Evolutionary conservation across 2,888 invertebrate species (phyloP).

Genomic region (Copidosoma aretas): DNA sequence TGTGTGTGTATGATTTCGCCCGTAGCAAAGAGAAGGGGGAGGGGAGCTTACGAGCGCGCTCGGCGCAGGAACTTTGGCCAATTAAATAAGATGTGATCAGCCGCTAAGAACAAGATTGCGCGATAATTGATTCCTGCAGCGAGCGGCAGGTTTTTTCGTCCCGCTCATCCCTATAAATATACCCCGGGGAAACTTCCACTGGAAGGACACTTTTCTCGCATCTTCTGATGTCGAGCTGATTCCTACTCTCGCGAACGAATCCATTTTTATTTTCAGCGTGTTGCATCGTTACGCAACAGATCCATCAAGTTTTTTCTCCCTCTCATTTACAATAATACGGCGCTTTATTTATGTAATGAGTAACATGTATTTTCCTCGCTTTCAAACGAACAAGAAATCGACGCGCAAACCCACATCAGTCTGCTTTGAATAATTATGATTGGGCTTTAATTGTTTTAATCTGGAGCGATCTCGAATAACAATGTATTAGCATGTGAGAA

Average conservation of each 20-base stretch:
- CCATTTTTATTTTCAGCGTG: too few species aligned
- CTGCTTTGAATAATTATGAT: not conserved
- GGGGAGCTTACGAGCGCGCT: not conserved
- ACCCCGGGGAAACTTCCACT: too few species aligned
- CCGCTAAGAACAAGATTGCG: not conserved
- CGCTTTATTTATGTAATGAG: not conserved
- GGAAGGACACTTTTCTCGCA: too few species aligned
- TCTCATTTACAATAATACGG: not conserved
- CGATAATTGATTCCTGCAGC: not conserved
- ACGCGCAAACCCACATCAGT: not conserved
- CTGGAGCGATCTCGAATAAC: not conserved
- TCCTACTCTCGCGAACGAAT: too few species aligned
- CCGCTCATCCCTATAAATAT: too few species aligned
- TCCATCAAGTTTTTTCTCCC: too few species aligned
- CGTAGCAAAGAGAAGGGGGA: not conserved
- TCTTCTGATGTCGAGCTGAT: too few species aligned
- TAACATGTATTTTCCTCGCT: not conserved
- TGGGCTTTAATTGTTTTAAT: not conserved
- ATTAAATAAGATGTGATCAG: not conserved
- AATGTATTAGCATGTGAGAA: not conserved
- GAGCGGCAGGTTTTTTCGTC: not conserved
- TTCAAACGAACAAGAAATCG: not conserved
- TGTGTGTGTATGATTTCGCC: not conserved
- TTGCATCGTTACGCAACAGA: too few species aligned
- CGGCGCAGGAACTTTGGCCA: not conserved